phyloP scores from a whole-genome alignment of 2,797 vertebrate genomes.

The Gallirallus australis region DNA sequence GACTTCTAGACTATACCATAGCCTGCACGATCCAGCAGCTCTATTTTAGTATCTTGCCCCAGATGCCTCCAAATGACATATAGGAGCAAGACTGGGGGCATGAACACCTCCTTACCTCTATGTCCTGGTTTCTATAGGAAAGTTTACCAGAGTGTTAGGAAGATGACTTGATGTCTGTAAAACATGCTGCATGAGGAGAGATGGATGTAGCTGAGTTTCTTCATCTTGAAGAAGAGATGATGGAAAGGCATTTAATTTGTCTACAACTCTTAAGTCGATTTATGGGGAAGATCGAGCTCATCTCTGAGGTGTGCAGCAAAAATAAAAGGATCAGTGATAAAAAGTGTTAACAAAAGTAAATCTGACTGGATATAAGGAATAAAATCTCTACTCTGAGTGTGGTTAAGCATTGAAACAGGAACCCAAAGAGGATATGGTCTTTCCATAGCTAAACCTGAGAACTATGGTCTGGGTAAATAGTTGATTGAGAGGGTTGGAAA shows the following conservation, averaged over 20 bases:
- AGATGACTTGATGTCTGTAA: background rate
- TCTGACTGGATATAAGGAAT: background rate
- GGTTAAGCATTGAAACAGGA: background rate
- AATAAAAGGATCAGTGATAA: background rate
- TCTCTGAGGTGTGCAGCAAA: background rate
- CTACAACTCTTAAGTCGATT: background rate
- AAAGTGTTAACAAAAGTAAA: background rate
- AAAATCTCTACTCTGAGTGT: background rate
- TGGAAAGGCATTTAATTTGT: background rate
- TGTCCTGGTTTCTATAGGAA: background rate
- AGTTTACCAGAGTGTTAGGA: background rate
- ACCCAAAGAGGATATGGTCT: background rate
- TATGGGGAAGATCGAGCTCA: background rate
- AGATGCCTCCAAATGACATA: background rate
- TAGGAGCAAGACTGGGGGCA: accelerated
- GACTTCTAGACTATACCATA: background rate
- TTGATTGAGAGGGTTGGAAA: background rate
- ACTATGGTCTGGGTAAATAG: background rate
- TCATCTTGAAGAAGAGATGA: background rate
- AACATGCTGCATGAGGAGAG: background rate
- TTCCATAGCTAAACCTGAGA: background rate
- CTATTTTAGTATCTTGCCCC: background rate
- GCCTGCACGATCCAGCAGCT: background rate
- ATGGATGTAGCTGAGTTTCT: background rate
- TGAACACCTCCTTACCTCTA: background rate